These are phyloP conservation scores for Microctenopoma lineatum DNA, from an alignment of 2,797 vertebrate species.

Conservation along the genomic window DNA sequence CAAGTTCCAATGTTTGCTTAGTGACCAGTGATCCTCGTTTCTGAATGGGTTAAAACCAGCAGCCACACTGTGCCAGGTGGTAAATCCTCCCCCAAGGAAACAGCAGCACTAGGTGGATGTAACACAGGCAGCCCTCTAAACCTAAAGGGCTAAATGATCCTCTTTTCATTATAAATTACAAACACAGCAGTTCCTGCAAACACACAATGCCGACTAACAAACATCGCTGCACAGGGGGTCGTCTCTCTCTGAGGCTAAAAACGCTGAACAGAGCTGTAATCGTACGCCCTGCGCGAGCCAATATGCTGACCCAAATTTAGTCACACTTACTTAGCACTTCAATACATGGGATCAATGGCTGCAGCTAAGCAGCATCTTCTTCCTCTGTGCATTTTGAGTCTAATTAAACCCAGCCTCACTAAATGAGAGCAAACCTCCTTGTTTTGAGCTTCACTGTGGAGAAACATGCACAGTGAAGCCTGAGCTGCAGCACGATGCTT, in stretches of 20 bases:
- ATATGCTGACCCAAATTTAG: slow-evolving; percentile 70
- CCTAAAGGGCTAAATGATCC: slow-evolving; percentile 33
- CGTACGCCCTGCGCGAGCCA: slow-evolving; percentile 25
- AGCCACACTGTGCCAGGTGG: slow-evolving; percentile 43
- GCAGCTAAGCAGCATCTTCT: slow-evolving; percentile 40
- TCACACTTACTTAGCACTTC: slow-evolving; percentile 48
- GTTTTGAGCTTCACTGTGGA: slow-evolving; percentile 11
- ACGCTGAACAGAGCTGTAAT: slow-evolving; percentile 31
- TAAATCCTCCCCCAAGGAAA: slow-evolving; percentile 63
- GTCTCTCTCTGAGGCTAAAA: slow-evolving; percentile 19
- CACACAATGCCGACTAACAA: slow-evolving; percentile 9
- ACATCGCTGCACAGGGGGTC: not conserved
- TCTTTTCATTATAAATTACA: slow-evolving; percentile 49
- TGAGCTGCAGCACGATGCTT: slow-evolving; percentile 14
- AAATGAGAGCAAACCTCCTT: slow-evolving; percentile 27
- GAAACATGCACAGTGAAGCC: slow-evolving; percentile 18
- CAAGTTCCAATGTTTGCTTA: slow-evolving; percentile 45
- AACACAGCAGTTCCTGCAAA: slow-evolving; percentile 21
- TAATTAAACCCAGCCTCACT: slow-evolving; percentile 54
- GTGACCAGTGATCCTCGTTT: slow-evolving; percentile 35
- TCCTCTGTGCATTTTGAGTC: slow-evolving; percentile 35
- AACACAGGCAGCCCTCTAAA: slow-evolving; percentile 42
- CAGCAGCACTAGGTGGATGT: slow-evolving; percentile 49
- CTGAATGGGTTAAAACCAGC: slow-evolving; percentile 54
- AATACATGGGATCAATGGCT: slow-evolving; percentile 51